These are phyloP conservation scores for Tupiocoris notatus DNA, from an alignment of 2,888 invertebrate species.

Conservation along the genomic window DNA sequence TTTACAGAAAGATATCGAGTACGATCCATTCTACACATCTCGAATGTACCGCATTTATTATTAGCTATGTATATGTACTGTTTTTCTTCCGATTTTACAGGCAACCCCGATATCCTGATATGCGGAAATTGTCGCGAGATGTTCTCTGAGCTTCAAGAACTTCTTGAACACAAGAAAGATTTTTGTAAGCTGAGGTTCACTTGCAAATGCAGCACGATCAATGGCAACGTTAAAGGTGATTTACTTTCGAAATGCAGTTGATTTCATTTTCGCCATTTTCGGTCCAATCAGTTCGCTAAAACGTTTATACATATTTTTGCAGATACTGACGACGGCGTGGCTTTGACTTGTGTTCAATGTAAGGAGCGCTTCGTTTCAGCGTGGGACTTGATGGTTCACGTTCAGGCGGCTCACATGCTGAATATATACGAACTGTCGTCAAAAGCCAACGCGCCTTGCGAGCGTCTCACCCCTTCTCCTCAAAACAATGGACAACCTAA, in stretches of 20 bases:
- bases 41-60: not conserved
- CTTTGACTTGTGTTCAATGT: constrained; percentile 65
- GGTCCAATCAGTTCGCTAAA: not conserved
- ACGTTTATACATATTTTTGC: not conserved
- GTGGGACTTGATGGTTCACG: constrained; percentile 69
- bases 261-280: too few relatives aligned
- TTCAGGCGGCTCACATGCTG: constrained; percentile 67
- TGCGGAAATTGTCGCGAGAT: constrained; percentile 74
- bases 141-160: constrained; percentile 68
- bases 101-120: constrained; percentile 71
- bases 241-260: too few relatives aligned
- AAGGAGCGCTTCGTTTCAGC: constrained; percentile 66
- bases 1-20: too few relatives aligned
- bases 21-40: too few relatives aligned
- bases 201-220: constrained; percentile 64
- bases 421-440: constrained; percentile 65
- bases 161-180: constrained; percentile 70
- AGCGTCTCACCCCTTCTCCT: constrained; percentile 42
- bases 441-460: constrained; percentile 44
- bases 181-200: constrained; percentile 70
- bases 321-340: constrained; percentile 53
- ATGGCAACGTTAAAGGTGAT: constrained; percentile 49
- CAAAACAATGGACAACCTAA: constrained; percentile 32
- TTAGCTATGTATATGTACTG: not conserved
- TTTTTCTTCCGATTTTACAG: constrained; percentile 55